Base-by-base conservation (phyloP, 2,888 invertebrate genomes). In the Plebejus melissa region DNA sequence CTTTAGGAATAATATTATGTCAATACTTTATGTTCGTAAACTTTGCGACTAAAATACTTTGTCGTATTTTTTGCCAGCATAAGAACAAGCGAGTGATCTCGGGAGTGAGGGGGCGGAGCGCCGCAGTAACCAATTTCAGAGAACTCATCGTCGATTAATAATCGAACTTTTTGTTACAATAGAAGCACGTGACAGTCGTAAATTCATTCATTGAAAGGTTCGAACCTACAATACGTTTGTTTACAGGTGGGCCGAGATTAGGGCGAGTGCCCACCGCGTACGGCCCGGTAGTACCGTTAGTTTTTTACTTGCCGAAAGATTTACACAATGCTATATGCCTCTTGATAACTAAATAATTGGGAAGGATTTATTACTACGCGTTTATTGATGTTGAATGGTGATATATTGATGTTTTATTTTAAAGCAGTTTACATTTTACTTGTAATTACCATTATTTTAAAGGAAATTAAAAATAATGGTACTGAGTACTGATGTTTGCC, bases 101-200 rank as follows among this genome's bases (percentile, higher is more conserved):
- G 84, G 82, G 83, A 81, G 81, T 86, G 88, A 87, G 87, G 87
- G 87, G 86, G 84, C 83, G 82, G 85, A 88, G 86, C 86, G 88
- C 84, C 83, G 83, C 83, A 84, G 83, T 86, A 84, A 81, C 81
- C 83, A 83, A 84, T 83, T 81, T 82, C 83, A 83, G 83, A 80
- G 86, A 87, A 90, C 90, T 86, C 88, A 88, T 87, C 87, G 88
- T 86, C 88, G 89, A 91, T 90, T 90, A 89, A 87, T 86, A 84
- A 89, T 90, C 88, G 54, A 88, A 84, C 87, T 88, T 86, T 85
- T 83, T 86, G 85, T 72, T 86, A 90, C 88, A 89, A 90, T 90
- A 88, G 88, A 46, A 84, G 85, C 90, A 88, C 91, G 90, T 90
- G 88, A 87, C 86, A 82, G 84, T 79, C 81, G 81, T 85, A 86